Conservation (phyloP, 2,888 invertebrate genomes). For the Dynastes tityus region DNA sequence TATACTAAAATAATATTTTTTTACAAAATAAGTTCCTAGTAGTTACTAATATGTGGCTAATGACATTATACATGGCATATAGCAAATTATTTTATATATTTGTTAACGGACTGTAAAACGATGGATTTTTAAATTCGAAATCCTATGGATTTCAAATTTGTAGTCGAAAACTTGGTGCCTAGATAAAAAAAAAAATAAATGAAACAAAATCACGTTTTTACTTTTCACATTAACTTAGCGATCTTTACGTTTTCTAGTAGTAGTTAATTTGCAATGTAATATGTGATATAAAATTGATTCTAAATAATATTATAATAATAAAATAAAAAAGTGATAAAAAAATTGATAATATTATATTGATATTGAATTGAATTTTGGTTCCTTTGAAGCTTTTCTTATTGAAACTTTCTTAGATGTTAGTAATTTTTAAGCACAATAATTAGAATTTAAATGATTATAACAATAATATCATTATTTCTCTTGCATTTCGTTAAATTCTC, state of each 20-base stretch:
- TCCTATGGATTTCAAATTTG: conserved; percentile 48
- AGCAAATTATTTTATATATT: not conserved
- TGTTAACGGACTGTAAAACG: conserved; percentile 39
- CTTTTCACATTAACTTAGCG: not conserved
- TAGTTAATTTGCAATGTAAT: conserved; percentile 46
- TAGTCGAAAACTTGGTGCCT: conserved; percentile 42
- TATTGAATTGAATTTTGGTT: conserved; percentile 32
- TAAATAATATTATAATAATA: conserved; percentile 39
- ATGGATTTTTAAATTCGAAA: conserved; percentile 20
- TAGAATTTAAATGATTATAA: too few relatives aligned
- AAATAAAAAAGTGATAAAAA: conserved; percentile 42
- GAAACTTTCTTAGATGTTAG: too few relatives aligned
- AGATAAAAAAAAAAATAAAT: conserved; percentile 18
- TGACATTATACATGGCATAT: not conserved
- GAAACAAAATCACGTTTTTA: not conserved
- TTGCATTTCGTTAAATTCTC: not conserved
- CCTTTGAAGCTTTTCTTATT: not conserved
- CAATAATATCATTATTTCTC: not conserved
- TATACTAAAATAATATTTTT: not conserved
- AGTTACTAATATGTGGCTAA: not conserved
- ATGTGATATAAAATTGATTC: conserved; percentile 50
- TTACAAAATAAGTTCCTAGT: conserved; percentile 12
- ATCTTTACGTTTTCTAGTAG: not conserved
- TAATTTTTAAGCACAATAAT: too few relatives aligned
- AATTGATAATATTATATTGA: conserved; percentile 34